phyloP scores from a whole-genome alignment of 64 coral and sea anemone species.

The Stylophora pistillata region DNA sequence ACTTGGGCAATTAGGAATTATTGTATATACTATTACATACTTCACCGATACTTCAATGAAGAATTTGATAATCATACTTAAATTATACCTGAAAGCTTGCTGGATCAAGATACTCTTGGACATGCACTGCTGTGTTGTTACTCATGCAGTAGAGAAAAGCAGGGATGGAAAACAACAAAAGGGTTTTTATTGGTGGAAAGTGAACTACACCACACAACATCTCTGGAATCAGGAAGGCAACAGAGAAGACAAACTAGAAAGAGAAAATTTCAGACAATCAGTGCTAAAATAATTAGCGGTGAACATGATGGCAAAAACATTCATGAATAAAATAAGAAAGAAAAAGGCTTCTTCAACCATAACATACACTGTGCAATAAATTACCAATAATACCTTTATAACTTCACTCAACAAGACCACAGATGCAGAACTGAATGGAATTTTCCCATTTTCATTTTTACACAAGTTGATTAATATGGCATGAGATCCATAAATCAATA shows the following conservation, averaged over 20 bases:
- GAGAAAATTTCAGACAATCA: background rate
- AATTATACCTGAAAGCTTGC: conserved; percentile 87
- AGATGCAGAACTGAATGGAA: conserved; percentile 88
- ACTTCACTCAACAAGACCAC: conserved; percentile 94
- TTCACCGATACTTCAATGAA: no score
- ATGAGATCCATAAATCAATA: conserved; percentile 87
- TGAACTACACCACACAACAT: conserved; percentile 19
- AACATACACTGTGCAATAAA: no score
- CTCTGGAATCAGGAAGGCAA: conserved; percentile 68
- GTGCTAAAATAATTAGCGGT: background rate
- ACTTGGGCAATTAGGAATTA: no score
- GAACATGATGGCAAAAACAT: background rate
- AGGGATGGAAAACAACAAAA: conserved; percentile 75
- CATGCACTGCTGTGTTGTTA: conserved; percentile 89
- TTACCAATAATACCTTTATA: conserved; percentile 67
- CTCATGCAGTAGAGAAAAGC: conserved; percentile 82
- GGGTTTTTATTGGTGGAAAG: conserved; percentile 46
- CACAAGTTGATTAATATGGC: conserved; percentile 85
- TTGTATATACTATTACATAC: no score
- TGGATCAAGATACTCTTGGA: conserved; percentile 89
- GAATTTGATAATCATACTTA: no score
- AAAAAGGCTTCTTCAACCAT: no score
- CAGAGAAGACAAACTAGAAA: conserved; percentile 74
- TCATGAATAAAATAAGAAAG: background rate
- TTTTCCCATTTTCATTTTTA: conserved; percentile 77